Base-by-base conservation (phyloP, 2,888 invertebrate species). In the Artemia sinica region DNA sequence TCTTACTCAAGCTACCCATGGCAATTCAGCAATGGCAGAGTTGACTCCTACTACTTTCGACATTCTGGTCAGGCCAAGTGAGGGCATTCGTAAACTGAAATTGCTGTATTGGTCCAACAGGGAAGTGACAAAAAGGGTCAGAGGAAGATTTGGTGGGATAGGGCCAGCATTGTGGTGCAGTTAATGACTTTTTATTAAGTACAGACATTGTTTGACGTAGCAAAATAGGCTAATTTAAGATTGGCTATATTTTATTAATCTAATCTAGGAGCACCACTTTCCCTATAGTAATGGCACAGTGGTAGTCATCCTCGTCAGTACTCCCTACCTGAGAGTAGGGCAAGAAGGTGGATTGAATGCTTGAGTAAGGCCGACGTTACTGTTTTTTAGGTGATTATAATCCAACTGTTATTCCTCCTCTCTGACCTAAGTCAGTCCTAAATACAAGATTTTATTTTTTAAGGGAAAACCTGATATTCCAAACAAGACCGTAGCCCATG, bases 1-100 rank as follows among this genome's bases (percentile, higher is more conserved):
- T 49, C 8, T n/a, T 51, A 71, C 14, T 72, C 67, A 7, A 50
- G 63, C 58, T 71, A 68, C 41, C 70, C 76, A 6, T 79, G 79
- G 79, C 77, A n/a, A n/a, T n/a, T n/a, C 79, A 3, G 77, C 78
- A 3, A 82, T 82, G 82, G 81, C 81, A 0, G 81, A 82, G 73
- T 74, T 82, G 68, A 82, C 82, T 0, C 81, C 82, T 0, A 76
- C 78, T 10, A 76, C 80, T 2, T 74, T 77, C 71, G 80, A 81
- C 69, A 75, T 80, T 66, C 73, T 80, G 50, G 74, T 80, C 78
- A 76, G 79, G 68, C 75, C 76, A 1, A 75, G 76, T 12, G 78
- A 78, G 48, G 80, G 80, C 8, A 75, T 81, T 41, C 76, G 81
- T 48, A 76, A 77, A 50, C 76, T n/a, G n/a, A n/a, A n/a, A n/a